Evolutionary conservation across 2,797 vertebrate genomes (phyloP), one percentile per base, ranked within the genome.

Genomic region (Pipistrellus nathusii): DNA sequence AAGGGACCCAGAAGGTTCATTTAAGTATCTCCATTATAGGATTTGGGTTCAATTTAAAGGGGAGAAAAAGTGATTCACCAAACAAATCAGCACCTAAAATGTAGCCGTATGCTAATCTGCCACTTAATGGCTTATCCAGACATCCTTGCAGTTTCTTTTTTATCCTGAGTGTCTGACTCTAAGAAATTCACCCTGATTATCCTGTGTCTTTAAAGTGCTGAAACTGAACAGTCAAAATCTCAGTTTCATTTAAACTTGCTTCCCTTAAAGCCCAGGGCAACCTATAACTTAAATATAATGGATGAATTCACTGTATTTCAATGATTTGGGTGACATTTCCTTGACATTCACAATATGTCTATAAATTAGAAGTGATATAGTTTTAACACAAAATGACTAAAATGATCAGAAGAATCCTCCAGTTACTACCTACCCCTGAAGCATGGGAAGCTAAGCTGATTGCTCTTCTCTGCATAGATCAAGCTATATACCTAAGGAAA

Each of bases 301-400:
- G 90, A 95, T 92, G 96, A 93, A 96, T 95, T 94, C 90, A 88
- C 94, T 94, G 64, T 96, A 93, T 97, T 95, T 96, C 96, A 96
- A 92, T 97, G 95, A 96, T 96, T 95, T 94, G 73, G 93, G 92
- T 97, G 96, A 96, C 96, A 97, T 96, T 97, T 97, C 93, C 94
- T 95, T 97, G 96, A 97, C 97, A 97, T 96, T 97, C 96, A 95
- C 94, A 94, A 93, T 94, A 95, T 93, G 92, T 97, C 96, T 96
- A 86, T 97, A 97, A 97, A 97, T 97, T 97, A 95, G 92, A 97
- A 96, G 90, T 90, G 88, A 71, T 95, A 73, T 80, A 92, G 95
- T 95, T 96, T 96, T 93, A 96, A 94, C 92, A 95, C 92, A 95
- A 96, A 94, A 96, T 92, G 96, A 96, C 95, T 96, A 96, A 96